Evolutionary conservation across 2,888 invertebrate genomes (phyloP).

Genomic region (Conchocele bisecta): DNA sequence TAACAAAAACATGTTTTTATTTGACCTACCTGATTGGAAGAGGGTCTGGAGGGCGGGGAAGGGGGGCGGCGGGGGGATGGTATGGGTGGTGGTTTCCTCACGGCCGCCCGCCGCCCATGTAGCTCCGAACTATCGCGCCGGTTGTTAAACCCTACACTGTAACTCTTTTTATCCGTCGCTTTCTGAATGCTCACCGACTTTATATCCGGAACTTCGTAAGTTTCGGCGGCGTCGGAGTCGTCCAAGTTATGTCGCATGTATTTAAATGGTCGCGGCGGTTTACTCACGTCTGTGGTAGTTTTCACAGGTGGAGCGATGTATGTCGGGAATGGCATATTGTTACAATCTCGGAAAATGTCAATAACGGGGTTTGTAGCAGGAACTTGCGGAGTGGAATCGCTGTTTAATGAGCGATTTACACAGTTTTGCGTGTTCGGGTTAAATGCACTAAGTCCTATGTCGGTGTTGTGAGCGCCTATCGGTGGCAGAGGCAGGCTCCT

Average conservation of each 20-base stretch:
- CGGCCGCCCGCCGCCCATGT: background rate
- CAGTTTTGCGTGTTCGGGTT: too few species aligned
- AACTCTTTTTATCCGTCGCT: background rate
- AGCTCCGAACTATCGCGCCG: conserved; percentile 5
- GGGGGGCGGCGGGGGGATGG: conserved; percentile 34
- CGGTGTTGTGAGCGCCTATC: conserved; percentile 34
- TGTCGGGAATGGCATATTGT: background rate
- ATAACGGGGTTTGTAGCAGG: too few species aligned
- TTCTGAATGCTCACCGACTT: background rate
- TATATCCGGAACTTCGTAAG: background rate
- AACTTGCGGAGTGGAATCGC: background rate
- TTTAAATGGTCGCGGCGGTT: conserved; percentile 50
- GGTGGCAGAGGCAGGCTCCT: conserved; percentile 57
- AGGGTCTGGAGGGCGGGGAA: conserved; percentile 65
- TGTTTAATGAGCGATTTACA: conserved; percentile 1
- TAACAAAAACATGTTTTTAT: background rate
- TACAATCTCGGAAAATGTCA: too few species aligned
- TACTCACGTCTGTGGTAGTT: too few species aligned
- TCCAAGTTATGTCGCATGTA: conserved; percentile 40
- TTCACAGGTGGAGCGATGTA: conserved; percentile 6
- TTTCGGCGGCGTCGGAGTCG: background rate
- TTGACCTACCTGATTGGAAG: conserved; percentile 60
- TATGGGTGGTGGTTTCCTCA: background rate
- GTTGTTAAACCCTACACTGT: conserved; percentile 50
- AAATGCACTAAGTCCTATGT: too few species aligned